These are phyloP conservation scores for Hydrolagus colliei DNA, from an alignment of 2,797 vertebrate species.

Conservation along the genomic window DNA sequence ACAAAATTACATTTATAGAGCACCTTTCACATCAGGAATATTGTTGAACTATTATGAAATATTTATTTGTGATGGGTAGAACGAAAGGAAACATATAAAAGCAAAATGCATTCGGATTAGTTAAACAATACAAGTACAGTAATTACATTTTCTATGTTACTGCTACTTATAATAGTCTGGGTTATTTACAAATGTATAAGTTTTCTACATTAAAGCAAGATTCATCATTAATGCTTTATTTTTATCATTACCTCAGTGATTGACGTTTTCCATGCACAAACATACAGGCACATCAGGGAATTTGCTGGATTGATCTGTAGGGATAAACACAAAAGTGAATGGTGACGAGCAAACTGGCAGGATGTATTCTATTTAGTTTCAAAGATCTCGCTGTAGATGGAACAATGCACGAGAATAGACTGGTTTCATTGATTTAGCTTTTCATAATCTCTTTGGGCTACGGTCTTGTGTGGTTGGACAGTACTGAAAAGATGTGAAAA, in stretches of 20 bases:
- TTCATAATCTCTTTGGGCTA: constrained; percentile 3
- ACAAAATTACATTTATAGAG: background rate
- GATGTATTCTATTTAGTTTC: background rate
- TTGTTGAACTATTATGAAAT: background rate
- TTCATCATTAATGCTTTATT: background rate
- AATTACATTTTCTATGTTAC: background rate
- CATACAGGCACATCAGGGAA: background rate
- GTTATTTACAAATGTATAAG: background rate
- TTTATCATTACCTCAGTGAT: background rate
- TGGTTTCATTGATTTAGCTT: background rate
- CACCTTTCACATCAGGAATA: background rate
- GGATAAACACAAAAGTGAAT: too few relatives aligned
- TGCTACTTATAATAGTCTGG: background rate
- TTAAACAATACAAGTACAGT: background rate
- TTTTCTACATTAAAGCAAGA: background rate
- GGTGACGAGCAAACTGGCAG: background rate
- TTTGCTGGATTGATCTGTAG: too few relatives aligned
- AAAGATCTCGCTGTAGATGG: background rate
- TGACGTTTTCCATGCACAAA: background rate
- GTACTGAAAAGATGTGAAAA: constrained; percentile 5
- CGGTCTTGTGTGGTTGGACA: background rate
- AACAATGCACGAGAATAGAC: background rate
- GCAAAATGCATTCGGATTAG: background rate
- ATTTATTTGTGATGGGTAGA: background rate
- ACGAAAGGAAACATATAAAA: background rate